These are phyloP conservation scores for Nemotelus nigrinus DNA, from an alignment of 2,888 invertebrate genomes.

Conservation along the genomic window DNA sequence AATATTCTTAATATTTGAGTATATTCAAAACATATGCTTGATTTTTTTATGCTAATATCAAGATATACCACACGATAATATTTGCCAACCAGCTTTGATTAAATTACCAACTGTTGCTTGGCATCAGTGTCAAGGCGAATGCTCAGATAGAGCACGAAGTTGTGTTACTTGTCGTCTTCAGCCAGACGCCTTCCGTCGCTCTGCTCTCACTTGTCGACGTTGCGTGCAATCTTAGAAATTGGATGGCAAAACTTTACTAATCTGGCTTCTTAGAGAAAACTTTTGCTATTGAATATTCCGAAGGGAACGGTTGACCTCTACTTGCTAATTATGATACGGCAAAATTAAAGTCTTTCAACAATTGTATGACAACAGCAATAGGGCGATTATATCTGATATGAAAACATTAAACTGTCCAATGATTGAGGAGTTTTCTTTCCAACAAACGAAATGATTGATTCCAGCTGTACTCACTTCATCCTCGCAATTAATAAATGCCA, in stretches of 20 bases:
- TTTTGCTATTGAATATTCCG: slow-evolving; percentile 26
- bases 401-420: too few species aligned
- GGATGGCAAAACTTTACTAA: slow-evolving; percentile 39
- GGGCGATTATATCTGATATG: neutral
- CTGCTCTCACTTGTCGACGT: neutral
- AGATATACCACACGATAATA: neutral
- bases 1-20: slow-evolving; percentile 1
- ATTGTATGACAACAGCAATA: neutral
- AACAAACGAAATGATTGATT: too few species aligned
- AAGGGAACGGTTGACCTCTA: neutral
- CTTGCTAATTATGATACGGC: slow-evolving; percentile 4
- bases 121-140: neutral
- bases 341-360: slow-evolving; percentile 33
- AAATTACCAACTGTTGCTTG: slow-evolving; percentile 28
- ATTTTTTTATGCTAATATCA: neutral
- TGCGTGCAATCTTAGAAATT: slow-evolving; percentile 3
- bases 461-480: too few species aligned
- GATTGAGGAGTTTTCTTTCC: too few species aligned
- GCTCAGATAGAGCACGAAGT: slow-evolving; percentile 38
- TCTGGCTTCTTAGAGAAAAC: slow-evolving; percentile 33
- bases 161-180: slow-evolving; percentile 15
- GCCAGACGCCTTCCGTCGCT: neutral
- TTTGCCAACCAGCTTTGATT: slow-evolving; percentile 10
- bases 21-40: neutral
- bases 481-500: too few species aligned